These are phyloP conservation scores for Trilocha varians DNA, from an alignment of 2,888 invertebrate genomes.

Conservation along the genomic window DNA sequence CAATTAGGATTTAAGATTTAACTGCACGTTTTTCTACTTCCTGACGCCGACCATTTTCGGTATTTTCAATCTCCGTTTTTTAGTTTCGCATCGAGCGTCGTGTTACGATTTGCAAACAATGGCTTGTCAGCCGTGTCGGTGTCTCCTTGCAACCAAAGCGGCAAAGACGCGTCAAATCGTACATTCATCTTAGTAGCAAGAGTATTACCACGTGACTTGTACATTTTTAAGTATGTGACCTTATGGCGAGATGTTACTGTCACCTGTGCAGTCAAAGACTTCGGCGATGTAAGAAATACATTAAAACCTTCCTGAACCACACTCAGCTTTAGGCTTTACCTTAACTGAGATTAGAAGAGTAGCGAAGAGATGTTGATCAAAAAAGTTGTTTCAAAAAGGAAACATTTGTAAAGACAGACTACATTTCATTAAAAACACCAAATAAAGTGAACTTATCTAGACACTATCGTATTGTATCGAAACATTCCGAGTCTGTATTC, in stretches of 20 bases:
- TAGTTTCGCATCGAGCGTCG: conserved; percentile 30
- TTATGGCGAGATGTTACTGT: too few species aligned
- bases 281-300: too few species aligned
- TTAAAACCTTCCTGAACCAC: too few species aligned
- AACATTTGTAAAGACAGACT: background rate
- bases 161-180: conserved; percentile 55
- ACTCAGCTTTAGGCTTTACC: too few species aligned
- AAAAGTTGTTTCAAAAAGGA: too few species aligned
- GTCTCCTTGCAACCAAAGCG: conserved; percentile 48
- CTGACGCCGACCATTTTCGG: conserved; percentile 18
- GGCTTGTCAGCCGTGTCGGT: conserved; percentile 58
- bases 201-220: background rate
- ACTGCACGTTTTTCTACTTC: conserved; percentile 15
- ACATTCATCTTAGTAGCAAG: conserved; percentile 18
- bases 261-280: too few species aligned
- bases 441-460: too few species aligned
- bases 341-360: too few species aligned
- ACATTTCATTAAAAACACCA: too few species aligned
- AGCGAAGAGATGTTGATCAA: too few species aligned
- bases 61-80: conserved; percentile 28
- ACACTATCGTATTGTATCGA: too few species aligned
- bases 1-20: background rate
- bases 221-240: too few species aligned
- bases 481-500: background rate
- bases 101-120: conserved; percentile 70